phyloP scores from a whole-genome alignment of 1,140 invertebrate genomes.

The Scaptomyza hsui region DNA sequence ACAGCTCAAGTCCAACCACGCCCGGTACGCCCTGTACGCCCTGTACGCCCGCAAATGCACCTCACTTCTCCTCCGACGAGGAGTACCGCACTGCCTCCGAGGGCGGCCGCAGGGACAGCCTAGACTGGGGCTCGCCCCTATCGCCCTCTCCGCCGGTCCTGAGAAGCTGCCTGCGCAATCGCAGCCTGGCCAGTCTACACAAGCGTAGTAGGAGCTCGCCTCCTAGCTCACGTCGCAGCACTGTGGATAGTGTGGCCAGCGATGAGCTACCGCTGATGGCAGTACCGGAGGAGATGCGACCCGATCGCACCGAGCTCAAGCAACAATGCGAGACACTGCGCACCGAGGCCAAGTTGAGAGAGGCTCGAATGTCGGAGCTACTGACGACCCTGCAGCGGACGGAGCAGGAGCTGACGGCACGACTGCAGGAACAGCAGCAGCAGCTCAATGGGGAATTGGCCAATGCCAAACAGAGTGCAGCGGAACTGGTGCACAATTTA shows the following conservation, averaged over 20 bases:
- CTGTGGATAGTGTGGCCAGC: constrained; percentile 87
- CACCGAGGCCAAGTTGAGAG: constrained; percentile 86
- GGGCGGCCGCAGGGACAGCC: constrained; percentile 87
- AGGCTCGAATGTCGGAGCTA: constrained; percentile 90
- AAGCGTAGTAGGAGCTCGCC: constrained; percentile 88
- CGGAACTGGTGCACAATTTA: constrained; percentile 77
- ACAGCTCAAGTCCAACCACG: constrained; percentile 69
- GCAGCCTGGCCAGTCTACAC: constrained; percentile 82
- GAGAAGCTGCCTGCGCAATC: constrained; percentile 86
- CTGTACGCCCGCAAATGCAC: constrained; percentile 87
- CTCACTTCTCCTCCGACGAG: constrained; percentile 91
- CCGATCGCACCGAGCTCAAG: constrained; percentile 76
- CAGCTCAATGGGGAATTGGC: constrained; percentile 76
- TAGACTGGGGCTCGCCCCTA: constrained; percentile 87
- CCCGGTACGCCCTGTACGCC: constrained; percentile 88
- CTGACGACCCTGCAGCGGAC: constrained; percentile 88
- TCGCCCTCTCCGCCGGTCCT: constrained; percentile 92
- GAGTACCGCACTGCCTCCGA: constrained; percentile 94
- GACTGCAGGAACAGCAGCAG: constrained; percentile 86
- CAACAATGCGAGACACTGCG: constrained; percentile 89
- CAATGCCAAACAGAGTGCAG: constrained; percentile 84
- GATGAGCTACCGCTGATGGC: constrained; percentile 65
- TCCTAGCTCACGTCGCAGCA: constrained; percentile 87
- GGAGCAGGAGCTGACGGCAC: constrained; percentile 88
- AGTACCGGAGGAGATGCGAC: constrained; percentile 84